Evolutionary conservation across 2,797 vertebrate genomes (phyloP), one percentile per base, ranked within the genome.

Genomic region (Gymnodraco acuticeps): DNA sequence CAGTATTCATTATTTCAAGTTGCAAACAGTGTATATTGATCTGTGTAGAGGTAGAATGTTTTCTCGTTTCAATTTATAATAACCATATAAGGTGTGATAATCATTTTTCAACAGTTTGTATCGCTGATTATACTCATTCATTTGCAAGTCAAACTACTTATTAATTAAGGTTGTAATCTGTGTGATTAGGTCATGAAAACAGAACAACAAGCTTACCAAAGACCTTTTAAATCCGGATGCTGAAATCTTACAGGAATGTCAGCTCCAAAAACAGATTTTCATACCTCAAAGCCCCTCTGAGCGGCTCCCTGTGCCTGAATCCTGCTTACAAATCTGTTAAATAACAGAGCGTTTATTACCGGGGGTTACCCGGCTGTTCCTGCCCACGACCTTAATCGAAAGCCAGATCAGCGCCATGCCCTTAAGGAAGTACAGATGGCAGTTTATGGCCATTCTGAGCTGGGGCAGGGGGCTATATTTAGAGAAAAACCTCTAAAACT

Each of bases 181-280:
- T 72, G 33, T 33, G 70, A 72, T 20, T 42, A 79, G 51, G 74
- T 47, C 52, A 33, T 45, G 14, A 70, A 84, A 86, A 84, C 72
- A 76, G 33, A 67, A 77, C 15, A 75, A 68, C 56, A 70, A 82
- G 63, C 27, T 86, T 75, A 78, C 59, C 61, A 75, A 87, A 74
- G 53, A 72, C 46, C 43, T 76, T 74, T 81, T 55, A 38, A 82
- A 84, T 88, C 86, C 73, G 63, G 81, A 88, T 91, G 81, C 75
- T 61, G 43, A 82, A 86, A 70, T 79, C 83, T 80, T 80, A 56
- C 33, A 68, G 80, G 82, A 89, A 87, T 81, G 68, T 79, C 66
- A 59, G 79, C 47, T 78, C 70, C 59, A 78, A 75, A 87, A 76
- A 61, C 68, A 76, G 76, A 88, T 73, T 81, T 89, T 77, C 66